Percentiles rank a stretch among this genome's conserved stretches.
Conservation (phyloP, 2,113 vertebrate species). For the Argyrosomus japonicus region DNA sequence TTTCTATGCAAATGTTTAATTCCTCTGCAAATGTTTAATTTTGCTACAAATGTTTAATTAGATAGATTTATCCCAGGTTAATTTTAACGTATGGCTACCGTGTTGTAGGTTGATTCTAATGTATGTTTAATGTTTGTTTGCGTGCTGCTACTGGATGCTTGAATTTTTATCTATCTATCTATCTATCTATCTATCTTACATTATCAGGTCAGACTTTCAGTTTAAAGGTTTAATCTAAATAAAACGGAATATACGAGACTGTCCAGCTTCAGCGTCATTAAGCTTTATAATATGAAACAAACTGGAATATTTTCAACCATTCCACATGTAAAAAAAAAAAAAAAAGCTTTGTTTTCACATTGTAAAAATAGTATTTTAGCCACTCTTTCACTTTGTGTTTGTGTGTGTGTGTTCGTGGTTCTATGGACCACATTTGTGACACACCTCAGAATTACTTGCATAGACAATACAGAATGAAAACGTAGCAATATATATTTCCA, state of each 20-base stretch:
- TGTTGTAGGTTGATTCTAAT: too few species aligned
- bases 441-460: constrained; percentile 8
- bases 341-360: background rate
- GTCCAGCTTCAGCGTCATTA: background rate
- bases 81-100: too few species aligned
- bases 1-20: too few species aligned
- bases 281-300: background rate
- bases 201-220: too few species aligned
- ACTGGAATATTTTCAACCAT: background rate
- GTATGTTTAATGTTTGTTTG: too few species aligned
- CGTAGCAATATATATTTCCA: constrained; percentile 41
- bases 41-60: too few species aligned
- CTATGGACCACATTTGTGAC: constrained; percentile 9
- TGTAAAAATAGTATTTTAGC: background rate
- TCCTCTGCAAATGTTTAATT: too few species aligned
- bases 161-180: too few species aligned
- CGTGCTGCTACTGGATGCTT: too few species aligned
- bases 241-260: background rate
- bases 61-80: too few species aligned
- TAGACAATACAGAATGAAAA: constrained; percentile 4
- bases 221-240: background rate
- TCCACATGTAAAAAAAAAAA: background rate
- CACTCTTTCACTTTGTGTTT: background rate
- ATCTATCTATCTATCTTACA: too few species aligned
- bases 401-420: background rate